phyloP scores from a whole-genome alignment of 2,797 vertebrate genomes.

The Rhodeus uyekii region DNA sequence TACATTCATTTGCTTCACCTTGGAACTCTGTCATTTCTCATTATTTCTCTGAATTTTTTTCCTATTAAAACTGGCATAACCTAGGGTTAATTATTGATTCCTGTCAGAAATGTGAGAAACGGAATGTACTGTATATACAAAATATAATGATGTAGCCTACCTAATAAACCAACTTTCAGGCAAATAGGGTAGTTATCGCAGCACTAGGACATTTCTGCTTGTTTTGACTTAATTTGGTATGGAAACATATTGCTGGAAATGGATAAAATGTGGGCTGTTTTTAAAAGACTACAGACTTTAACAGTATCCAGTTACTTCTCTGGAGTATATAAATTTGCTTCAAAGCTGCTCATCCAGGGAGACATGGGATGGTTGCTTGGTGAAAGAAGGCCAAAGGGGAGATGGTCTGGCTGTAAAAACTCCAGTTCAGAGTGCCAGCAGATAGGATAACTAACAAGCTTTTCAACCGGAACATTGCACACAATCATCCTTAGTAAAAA shows the following conservation, averaged over 20 bases:
- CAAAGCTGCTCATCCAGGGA: conserved; percentile 25
- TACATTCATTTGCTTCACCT: background rate
- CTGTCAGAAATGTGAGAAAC: background rate
- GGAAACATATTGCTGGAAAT: conserved; percentile 10
- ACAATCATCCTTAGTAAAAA: conserved; percentile 32
- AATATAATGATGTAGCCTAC: background rate
- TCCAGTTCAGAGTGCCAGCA: conserved; percentile 9
- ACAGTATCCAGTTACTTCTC: conserved; percentile 32
- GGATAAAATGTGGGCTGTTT: background rate
- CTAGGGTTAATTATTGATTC: background rate
- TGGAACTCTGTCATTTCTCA: background rate
- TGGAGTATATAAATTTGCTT: conserved; percentile 33
- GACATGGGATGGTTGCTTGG: conserved; percentile 25
- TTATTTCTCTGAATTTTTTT: background rate
- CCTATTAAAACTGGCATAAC: background rate
- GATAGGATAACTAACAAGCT: conserved; percentile 37
- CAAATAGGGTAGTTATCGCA: conserved; percentile 2
- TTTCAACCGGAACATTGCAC: conserved; percentile 19
- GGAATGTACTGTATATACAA: background rate
- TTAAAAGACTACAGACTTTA: conserved; percentile 12
- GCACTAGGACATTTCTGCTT: conserved; percentile 11
- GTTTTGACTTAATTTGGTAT: background rate
- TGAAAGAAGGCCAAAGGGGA: conserved; percentile 29
- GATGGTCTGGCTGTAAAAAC: conserved; percentile 21
- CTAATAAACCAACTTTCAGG: background rate